phyloP scores from a whole-genome alignment of 1,140 invertebrate species.

The Musca domestica region DNA sequence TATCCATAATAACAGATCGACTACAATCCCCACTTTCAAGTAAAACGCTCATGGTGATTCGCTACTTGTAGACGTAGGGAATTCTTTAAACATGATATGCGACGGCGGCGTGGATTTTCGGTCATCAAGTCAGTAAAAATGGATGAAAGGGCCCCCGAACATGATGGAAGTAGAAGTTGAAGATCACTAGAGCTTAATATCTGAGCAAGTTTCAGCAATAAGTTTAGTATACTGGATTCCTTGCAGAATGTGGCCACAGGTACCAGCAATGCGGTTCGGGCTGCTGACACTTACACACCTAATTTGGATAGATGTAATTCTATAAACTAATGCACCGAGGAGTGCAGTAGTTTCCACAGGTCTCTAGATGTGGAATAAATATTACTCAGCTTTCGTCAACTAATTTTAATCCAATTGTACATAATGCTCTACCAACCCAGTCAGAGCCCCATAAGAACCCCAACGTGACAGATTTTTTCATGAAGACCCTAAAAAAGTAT shows the following conservation, averaged over 20 bases:
- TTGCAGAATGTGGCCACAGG: conserved; percentile 21
- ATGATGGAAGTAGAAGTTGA: neutral
- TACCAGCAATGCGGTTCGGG: conserved; percentile 19
- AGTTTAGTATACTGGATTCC: conserved; percentile 23
- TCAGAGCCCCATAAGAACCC: neutral
- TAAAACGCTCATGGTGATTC: neutral
- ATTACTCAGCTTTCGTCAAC: neutral
- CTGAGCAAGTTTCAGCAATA: neutral
- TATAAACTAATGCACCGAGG: neutral
- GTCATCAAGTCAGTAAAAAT: neutral
- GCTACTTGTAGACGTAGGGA: neutral
- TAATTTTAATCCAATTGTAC: too few species aligned
- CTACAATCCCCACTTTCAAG: neutral
- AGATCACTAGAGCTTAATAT: neutral
- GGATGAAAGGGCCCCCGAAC: neutral
- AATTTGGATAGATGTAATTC: neutral
- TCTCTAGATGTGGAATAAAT: neutral
- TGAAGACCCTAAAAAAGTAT: neutral
- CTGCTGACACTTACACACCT: neutral
- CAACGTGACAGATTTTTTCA: neutral
- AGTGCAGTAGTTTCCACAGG: neutral
- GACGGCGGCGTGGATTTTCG: neutral
- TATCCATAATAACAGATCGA: neutral
- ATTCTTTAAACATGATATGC: neutral
- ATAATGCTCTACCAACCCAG: too few species aligned